Conservation (phyloP, 2,888 invertebrate genomes). For the Acanthosepion lycidas region DNA sequence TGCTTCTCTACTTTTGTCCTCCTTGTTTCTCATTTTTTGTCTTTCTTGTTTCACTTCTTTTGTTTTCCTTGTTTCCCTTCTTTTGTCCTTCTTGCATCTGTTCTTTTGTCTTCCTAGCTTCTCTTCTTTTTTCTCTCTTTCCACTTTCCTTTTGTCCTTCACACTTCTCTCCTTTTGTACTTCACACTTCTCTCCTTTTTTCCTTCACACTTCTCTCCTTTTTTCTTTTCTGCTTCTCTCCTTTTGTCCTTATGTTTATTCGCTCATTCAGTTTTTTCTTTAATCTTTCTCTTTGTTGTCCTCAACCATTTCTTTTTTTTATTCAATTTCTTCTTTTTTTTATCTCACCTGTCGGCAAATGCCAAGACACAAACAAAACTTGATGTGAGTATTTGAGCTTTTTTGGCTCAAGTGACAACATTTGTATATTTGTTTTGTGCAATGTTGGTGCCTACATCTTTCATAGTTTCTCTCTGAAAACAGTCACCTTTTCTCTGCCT, state of each 20-base stretch:
- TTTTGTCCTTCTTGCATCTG: not conserved
- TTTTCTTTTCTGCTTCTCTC: not conserved
- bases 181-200: no score
- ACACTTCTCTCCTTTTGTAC: no score
- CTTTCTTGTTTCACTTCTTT: no score
- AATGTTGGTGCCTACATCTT: not conserved
- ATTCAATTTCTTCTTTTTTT: not conserved
- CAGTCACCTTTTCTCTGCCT: no score
- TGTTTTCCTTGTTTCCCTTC: no score
- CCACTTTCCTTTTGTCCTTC: no score
- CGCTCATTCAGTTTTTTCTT: not conserved
- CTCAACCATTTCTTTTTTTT: not conserved
- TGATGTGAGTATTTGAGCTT: not conserved
- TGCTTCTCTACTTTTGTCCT: no score
- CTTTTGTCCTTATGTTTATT: not conserved
- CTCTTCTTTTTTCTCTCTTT: no score
- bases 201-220: not conserved
- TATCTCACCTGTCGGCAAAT: not conserved
- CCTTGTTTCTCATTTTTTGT: no score
- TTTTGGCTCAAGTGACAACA: not conserved
- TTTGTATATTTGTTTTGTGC: not conserved
- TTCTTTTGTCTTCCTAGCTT: no score
- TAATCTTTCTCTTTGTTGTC: not conserved
- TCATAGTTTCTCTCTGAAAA: not conserved
- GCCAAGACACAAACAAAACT: constrained; percentile 18